Conservation (phyloP, 2,797 vertebrate genomes). For the Picus viridis region DNA sequence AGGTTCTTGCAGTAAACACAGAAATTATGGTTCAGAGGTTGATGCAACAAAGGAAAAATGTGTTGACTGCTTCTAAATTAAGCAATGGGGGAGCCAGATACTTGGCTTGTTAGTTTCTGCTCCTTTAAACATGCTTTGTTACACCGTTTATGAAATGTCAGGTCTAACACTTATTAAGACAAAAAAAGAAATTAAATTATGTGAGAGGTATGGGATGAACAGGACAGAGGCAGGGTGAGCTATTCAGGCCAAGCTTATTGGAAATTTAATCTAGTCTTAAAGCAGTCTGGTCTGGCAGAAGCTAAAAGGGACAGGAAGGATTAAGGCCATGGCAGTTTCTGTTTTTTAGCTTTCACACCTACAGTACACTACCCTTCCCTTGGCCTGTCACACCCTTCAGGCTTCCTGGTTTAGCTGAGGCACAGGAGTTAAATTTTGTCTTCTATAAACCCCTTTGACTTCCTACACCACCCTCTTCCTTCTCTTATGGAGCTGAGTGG, state of each 20-base stretch:
- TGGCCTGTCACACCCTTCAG: neutral
- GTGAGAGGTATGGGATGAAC: neutral
- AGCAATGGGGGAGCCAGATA: neutral
- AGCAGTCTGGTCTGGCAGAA: neutral
- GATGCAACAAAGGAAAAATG: neutral
- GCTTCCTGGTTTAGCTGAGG: neutral
- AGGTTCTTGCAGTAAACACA: neutral
- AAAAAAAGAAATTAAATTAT: neutral
- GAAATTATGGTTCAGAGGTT: neutral
- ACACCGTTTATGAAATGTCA: neutral
- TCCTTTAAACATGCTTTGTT: neutral
- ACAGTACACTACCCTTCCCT: neutral
- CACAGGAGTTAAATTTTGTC: neutral
- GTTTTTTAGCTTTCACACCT: constrained; percentile 1
- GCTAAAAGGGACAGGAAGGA: neutral
- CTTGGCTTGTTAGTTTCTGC: neutral
- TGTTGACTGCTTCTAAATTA: neutral
- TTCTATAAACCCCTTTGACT: neutral
- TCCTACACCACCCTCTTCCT: neutral
- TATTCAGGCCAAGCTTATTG: constrained; percentile 44
- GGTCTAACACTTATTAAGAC: rapidly evolving
- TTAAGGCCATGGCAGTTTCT: neutral
- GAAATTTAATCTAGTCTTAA: constrained; percentile 47
- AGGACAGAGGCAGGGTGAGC: neutral
- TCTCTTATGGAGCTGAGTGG: neutral